Conservation (phyloP, 2,113 vertebrate species). For the Oplegnathus fasciatus region DNA sequence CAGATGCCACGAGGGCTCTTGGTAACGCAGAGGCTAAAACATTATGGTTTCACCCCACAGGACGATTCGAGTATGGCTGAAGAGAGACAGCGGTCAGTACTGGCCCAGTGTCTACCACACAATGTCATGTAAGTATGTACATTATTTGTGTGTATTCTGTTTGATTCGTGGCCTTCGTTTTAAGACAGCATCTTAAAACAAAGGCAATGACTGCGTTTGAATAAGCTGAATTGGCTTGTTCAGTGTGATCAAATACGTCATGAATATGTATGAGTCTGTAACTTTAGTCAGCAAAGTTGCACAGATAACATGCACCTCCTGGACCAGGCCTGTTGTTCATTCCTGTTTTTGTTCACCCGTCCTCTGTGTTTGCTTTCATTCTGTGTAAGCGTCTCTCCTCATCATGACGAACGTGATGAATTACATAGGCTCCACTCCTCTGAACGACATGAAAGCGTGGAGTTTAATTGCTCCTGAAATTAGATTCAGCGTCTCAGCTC, state of each 20-base stretch:
- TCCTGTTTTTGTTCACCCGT: conserved; percentile 21
- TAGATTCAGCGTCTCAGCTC: background rate
- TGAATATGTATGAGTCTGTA: background rate
- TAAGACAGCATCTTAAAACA: background rate
- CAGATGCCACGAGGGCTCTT: background rate
- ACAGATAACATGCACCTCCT: background rate
- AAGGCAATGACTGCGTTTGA: background rate
- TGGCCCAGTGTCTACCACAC: conserved; percentile 97
- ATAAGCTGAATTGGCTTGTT: background rate
- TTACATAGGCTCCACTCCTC: background rate
- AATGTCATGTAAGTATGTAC: conserved; percentile 89
- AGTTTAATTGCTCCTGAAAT: background rate
- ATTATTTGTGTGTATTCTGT: background rate
- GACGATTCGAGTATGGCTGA: conserved; percentile 97
- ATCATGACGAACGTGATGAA: background rate
- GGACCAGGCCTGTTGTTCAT: background rate
- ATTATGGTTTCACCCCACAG: conserved; percentile 76
- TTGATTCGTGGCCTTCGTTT: background rate
- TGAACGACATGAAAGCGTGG: background rate
- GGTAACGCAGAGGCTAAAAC: background rate
- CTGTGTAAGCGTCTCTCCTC: background rate
- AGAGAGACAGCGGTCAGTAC: conserved; percentile 98
- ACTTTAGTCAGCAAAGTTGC: background rate
- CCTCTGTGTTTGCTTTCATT: background rate
- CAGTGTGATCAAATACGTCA: background rate